Evolutionary conservation across 2,113 vertebrate species (phyloP).

Genomic region (Charina bottae): DNA sequence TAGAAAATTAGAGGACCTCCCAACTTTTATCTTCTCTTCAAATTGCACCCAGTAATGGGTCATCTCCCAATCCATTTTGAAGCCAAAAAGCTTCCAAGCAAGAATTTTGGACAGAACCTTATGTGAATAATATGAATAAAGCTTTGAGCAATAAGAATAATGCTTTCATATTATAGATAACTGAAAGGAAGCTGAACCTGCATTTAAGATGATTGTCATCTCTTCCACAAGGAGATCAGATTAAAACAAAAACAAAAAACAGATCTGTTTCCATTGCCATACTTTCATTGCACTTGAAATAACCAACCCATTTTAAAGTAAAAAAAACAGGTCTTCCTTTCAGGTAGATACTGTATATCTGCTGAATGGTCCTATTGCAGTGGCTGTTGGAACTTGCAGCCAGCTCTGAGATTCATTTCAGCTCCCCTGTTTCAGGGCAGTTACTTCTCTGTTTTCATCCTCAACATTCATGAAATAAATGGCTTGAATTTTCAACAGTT

Average conservation of each 20-base stretch:
- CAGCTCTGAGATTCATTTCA: background rate
- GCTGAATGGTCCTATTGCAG: background rate
- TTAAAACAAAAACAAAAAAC: background rate
- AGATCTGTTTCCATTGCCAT: background rate
- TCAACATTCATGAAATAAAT: background rate
- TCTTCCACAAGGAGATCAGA: background rate
- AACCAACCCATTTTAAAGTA: background rate
- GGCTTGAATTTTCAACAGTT: constrained; percentile 17
- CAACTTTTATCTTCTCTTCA: background rate
- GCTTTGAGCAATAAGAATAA: background rate
- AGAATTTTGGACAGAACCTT: background rate
- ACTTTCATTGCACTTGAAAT: background rate
- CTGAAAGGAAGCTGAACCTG: background rate
- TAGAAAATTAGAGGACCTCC: background rate
- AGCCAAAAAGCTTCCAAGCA: background rate
- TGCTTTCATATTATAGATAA: background rate
- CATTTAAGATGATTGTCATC: background rate
- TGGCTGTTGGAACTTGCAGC: background rate
- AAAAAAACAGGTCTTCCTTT: background rate
- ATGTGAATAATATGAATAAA: background rate
- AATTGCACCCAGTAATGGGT: background rate
- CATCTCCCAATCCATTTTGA: background rate
- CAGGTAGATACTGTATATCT: background rate
- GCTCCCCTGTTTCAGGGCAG: background rate
- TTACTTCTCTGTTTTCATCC: background rate